A percentile compares a stretch with the other conserved stretches of the same genome.
Conservation (phyloP, 1,140 invertebrate species). For the Drosophila fuyamai region DNA sequence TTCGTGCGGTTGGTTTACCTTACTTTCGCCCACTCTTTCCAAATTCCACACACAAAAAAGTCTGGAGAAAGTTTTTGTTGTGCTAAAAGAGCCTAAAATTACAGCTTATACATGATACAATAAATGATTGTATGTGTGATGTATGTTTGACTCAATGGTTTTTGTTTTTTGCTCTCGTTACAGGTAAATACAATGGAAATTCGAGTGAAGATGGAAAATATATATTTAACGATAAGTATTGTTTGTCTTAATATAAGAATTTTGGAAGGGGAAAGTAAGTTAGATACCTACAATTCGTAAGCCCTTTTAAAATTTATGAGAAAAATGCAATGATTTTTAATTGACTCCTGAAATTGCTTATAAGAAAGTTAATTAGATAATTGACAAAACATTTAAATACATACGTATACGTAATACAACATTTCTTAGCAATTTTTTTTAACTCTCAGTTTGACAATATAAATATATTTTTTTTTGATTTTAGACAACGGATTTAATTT, state of each 20-base stretch:
- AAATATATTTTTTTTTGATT: too few species aligned
- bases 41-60: slow-evolving; percentile 2
- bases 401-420: too few species aligned
- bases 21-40: not conserved
- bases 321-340: too few species aligned
- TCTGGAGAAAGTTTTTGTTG: slow-evolving; percentile 15
- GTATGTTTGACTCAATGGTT: slow-evolving; percentile 20
- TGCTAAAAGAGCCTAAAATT: slow-evolving; percentile 9
- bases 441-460: too few species aligned
- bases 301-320: too few species aligned
- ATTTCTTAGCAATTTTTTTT: too few species aligned
- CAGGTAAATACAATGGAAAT: slow-evolving; percentile 34
- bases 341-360: too few species aligned
- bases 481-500: too few species aligned
- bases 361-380: too few species aligned
- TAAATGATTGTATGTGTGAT: slow-evolving; percentile 33
- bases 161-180: not conserved
- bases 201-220: not conserved
- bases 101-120: slow-evolving; percentile 8
- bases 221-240: slow-evolving; percentile 6
- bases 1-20: slow-evolving; percentile 12
- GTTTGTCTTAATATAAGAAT: not conserved
- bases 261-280: too few species aligned
- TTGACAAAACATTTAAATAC: too few species aligned
- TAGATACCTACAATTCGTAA: too few species aligned